Evolutionary conservation across 2,888 invertebrate species (phyloP).

Genomic region (Morinoia aosen): DNA sequence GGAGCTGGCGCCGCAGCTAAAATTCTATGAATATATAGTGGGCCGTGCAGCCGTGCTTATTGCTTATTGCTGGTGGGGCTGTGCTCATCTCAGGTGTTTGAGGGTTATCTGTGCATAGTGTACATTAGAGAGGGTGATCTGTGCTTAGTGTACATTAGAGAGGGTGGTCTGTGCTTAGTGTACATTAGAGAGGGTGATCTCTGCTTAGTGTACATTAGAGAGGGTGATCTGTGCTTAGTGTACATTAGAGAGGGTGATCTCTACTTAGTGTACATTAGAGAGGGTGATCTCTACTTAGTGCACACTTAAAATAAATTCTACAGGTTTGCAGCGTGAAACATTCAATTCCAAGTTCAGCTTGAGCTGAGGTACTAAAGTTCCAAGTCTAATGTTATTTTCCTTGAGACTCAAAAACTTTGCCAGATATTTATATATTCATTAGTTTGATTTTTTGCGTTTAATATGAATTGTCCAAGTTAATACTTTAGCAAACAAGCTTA

Average conservation of each 20-base stretch:
- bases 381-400: background rate
- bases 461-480: no score
- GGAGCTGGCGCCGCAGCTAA: background rate
- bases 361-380: background rate
- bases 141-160: background rate
- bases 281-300: background rate
- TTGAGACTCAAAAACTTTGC: background rate
- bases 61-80: background rate
- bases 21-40: conserved; percentile 7
- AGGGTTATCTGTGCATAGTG: background rate
- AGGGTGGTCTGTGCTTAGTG: background rate
- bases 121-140: background rate
- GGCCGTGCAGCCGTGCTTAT: background rate
- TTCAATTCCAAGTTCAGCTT: background rate
- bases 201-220: background rate
- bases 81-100: background rate
- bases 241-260: background rate
- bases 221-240: background rate
- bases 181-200: background rate
- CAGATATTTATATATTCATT: background rate
- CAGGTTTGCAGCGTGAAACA: background rate
- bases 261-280: background rate
- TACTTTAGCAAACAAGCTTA: no score
- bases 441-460: background rate
- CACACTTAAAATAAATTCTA: background rate